phyloP scores from a whole-genome alignment of 2,888 invertebrate species.

The Charanyca ferruginea region DNA sequence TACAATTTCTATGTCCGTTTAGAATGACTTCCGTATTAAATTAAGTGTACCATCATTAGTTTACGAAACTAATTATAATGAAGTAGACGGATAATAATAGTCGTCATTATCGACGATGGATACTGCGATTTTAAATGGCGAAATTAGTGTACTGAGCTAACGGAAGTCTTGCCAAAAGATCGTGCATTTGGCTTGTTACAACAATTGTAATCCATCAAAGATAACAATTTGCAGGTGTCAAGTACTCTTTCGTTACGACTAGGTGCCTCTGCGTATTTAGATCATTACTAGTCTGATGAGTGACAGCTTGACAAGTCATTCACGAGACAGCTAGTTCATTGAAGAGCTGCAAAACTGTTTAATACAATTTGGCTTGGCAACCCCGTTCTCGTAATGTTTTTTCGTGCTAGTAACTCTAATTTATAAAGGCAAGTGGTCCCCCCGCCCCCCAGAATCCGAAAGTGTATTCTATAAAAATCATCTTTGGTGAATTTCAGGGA shows the following conservation, averaged over 20 bases:
- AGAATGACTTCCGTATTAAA: constrained; percentile 65
- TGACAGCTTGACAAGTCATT: constrained; percentile 42
- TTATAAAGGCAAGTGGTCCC: too few species aligned
- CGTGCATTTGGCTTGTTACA: constrained; percentile 41
- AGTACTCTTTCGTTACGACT: constrained; percentile 38
- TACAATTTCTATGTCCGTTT: constrained; percentile 69
- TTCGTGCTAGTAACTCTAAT: background rate
- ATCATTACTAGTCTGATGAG: constrained; percentile 16
- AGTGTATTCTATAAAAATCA: too few species aligned
- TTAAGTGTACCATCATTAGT: constrained; percentile 42
- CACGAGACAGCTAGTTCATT: constrained; percentile 27
- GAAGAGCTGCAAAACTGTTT: constrained; percentile 32
- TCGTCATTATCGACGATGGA: background rate
- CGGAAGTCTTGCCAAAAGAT: constrained; percentile 24
- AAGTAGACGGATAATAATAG: background rate
- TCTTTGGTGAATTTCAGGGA: too few species aligned
- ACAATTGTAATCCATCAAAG: constrained; percentile 42
- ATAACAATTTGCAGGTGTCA: constrained; percentile 39
- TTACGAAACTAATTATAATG: constrained; percentile 41
- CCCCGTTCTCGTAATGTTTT: background rate
- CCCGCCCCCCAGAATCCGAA: too few species aligned
- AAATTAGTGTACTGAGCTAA: constrained; percentile 20
- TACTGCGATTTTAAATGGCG: constrained; percentile 3
- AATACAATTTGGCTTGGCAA: background rate
- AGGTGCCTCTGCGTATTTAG: constrained; percentile 14